Base-by-base conservation (phyloP, 2,888 invertebrate genomes). In the Tanytarsus gracilentus region DNA sequence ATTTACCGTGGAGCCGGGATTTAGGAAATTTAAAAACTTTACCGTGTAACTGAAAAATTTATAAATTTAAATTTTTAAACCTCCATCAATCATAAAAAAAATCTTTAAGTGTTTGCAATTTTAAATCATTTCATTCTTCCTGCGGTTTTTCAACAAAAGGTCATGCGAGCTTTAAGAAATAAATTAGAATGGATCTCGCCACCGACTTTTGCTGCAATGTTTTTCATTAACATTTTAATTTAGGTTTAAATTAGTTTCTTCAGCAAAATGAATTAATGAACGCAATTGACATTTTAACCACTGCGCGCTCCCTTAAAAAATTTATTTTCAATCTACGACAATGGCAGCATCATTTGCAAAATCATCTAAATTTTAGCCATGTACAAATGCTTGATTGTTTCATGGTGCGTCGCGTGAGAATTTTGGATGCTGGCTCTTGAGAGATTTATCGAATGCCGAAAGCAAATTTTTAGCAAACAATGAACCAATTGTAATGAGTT, bases 171-270 rank as follows among this genome's bases (percentile, higher is more conserved):
- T 44, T 18, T 11, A n/a, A n/a, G n/a, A n/a, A n/a, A n/a, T n/a
- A 44, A 44, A 44, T 44, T 44, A 44, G 44, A 44, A 44, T 44
- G 44, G 44, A 44, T 44, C 18, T 11, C 18, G n/a, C n/a, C n/a
- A n/a, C n/a, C n/a, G n/a, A n/a, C n/a, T 36, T 16, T 36, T 36
- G 36, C 23, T 44, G 21, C 16, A 14, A n/a, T 33, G 33, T 11
- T 44, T 18, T n/a, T n/a, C n/a, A n/a, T n/a, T n/a, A n/a, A n/a
- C 11, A 6, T 30, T 30, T 6, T 8, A 30, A 30, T 11, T 6
- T 6, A 30, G 9, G 9, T 30, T 30, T 30, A 30, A 30, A 30
- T 30, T 30, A 30, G 9, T 30, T 8, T 30, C 30, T 30, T 30
- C 6, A 8, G 30, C 30, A 30, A 30, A 30, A 30, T 30, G 30